phyloP scores from a whole-genome alignment of 2,113 vertebrate species.

The Coracopsis vasa region DNA sequence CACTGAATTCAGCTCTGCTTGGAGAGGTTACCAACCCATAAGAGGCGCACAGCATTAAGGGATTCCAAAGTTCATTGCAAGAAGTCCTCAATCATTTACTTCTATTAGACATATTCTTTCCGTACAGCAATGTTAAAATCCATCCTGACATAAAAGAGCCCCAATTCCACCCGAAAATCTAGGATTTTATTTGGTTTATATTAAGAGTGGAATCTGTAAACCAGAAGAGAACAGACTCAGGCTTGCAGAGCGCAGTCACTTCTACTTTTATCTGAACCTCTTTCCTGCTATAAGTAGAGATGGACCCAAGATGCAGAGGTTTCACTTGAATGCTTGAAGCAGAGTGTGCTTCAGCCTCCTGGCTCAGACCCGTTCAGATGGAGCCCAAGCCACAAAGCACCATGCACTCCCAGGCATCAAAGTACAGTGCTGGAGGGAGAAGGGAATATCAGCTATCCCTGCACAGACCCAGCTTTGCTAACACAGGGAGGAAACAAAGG shows the following conservation, averaged over 20 bases:
- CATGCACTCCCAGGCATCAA: not conserved
- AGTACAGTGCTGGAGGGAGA: not conserved
- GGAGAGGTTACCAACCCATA: not conserved
- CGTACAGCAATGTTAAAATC: not conserved
- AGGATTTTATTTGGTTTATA: not conserved
- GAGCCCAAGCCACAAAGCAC: not conserved
- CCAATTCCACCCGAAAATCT: not conserved
- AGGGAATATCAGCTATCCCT: not conserved
- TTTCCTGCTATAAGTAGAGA: not conserved
- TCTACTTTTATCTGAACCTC: not conserved
- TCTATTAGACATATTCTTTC: not conserved
- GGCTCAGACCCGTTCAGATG: not conserved
- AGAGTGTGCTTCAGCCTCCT: not conserved
- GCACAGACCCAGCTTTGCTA: not conserved
- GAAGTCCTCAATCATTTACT: not conserved
- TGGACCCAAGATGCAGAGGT: not conserved
- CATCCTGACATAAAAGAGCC: not conserved
- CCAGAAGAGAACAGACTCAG: not conserved
- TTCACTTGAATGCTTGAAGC: too few species aligned
- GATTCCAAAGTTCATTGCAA: not conserved
- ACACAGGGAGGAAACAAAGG: not conserved
- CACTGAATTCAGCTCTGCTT: not conserved
- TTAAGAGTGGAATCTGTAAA: not conserved
- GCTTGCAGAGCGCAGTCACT: not conserved
- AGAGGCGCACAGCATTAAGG: fast-evolving